phyloP scores from a whole-genome alignment of 1,140 invertebrate genomes.

The Pantala flavescens region DNA sequence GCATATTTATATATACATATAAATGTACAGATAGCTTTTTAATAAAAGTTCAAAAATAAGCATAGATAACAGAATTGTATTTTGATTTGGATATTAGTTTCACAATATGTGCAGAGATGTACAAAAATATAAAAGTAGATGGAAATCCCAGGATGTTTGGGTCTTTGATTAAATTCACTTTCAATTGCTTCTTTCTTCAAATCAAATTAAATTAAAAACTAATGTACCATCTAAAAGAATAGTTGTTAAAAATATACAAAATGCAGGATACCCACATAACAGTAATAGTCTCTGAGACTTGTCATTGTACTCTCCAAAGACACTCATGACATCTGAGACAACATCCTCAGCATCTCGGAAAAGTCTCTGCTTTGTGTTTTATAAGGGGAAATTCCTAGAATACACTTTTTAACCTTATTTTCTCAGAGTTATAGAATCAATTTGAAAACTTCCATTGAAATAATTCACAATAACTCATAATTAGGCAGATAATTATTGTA shows the following conservation, averaged over 20 bases:
- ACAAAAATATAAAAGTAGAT: slow-evolving; percentile 23
- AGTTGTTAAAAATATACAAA: neutral
- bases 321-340: too few species aligned
- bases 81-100: slow-evolving; percentile 11
- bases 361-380: too few species aligned
- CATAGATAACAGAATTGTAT: slow-evolving; percentile 2
- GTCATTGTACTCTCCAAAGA: too few species aligned
- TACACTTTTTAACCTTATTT: too few species aligned
- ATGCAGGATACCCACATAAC: neutral
- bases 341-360: too few species aligned
- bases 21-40: neutral
- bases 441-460: too few species aligned
- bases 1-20: slow-evolving; percentile 12
- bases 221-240: neutral
- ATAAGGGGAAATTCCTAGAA: too few species aligned
- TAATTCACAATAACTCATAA: too few species aligned
- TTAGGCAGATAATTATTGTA: too few species aligned
- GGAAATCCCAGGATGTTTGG: neutral
- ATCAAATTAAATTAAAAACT: neutral
- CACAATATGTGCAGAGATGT: slow-evolving; percentile 21
- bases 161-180: neutral
- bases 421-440: too few species aligned
- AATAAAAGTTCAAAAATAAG: slow-evolving; percentile 12
- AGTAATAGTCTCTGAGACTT: too few species aligned
- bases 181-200: slow-evolving; percentile 6